phyloP scores from a whole-genome alignment of 1,140 invertebrate genomes.

The Drosophila pectinifera region DNA sequence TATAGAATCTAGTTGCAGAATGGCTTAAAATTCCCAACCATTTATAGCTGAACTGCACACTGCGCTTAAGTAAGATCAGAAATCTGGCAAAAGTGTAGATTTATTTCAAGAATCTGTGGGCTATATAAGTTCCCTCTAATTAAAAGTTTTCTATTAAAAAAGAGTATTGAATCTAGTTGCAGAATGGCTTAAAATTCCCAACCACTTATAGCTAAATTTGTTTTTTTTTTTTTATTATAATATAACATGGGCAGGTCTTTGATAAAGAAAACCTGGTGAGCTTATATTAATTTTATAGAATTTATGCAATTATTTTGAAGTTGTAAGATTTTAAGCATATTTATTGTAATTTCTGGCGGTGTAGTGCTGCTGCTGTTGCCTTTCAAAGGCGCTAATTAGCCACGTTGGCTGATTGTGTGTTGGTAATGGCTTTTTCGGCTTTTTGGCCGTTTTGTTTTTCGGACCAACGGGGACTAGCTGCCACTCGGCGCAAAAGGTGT shows the following conservation, averaged over 20 bases:
- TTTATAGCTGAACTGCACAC: too few species aligned
- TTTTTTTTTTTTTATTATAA: too few species aligned
- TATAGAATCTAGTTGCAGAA: too few species aligned
- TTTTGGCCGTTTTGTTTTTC: conserved; percentile 45
- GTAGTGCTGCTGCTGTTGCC: conserved; percentile 22
- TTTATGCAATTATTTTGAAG: too few species aligned
- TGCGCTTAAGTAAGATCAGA: too few species aligned
- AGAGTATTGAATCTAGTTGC: too few species aligned
- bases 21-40: too few species aligned
- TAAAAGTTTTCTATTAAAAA: too few species aligned
- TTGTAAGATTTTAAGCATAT: too few species aligned
- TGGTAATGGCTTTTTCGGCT: conserved; percentile 55
- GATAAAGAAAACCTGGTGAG: too few species aligned
- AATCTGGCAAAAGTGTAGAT: neutral
- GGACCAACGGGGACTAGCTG: conserved; percentile 44
- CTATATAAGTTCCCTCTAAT: too few species aligned
- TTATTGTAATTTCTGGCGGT: conserved; percentile 17
- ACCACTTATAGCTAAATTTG: neutral
- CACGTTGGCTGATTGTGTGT: conserved; percentile 58
- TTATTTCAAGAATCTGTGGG: neutral
- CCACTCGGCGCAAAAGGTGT: conserved; percentile 31
- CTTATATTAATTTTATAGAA: too few species aligned
- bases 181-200: neutral
- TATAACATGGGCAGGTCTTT: neutral
- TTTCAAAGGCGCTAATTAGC: conserved; percentile 72